Evolutionary conservation across 2,113 vertebrate genomes (phyloP), one percentile per base, ranked within the genome.

Genomic region (Gadus macrocephalus): DNA sequence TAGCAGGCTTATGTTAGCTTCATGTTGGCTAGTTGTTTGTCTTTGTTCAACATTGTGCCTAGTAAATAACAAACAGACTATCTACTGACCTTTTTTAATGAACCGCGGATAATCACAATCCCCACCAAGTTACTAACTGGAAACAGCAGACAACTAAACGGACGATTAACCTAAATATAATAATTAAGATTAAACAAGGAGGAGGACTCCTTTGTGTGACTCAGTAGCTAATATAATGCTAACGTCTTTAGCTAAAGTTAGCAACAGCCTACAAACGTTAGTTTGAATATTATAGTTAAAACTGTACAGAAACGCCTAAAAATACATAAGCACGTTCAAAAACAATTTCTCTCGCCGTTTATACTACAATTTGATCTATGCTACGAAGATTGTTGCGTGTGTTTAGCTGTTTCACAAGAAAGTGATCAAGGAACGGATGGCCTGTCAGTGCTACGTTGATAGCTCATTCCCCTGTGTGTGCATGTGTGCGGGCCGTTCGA

Each of bases 401-500:
- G 4, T 35, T 35, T 5, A 35, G 31, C 31, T 35, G 31, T 35
- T 35, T 35, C 6, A 35, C 31, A 35, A 35, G 4, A 35, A 35
- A 35, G 4, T 35, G 4, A 35, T 35, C 31, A 35, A 35, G 4
- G 31, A 35, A 22, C 17, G 66, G 15, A 17, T 71, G 58, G 63
- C 27, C 25, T 20, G 31, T 62, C 14, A 15, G 64, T 20, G 61
- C 42, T 49, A 4, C 6, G 31, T 35, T 35, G 31, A 35, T 35
- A 53, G 31, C 73, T 69, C 75, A 72, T 65, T 62, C 35, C 16
- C 67, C 58, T 72, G 77, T 25, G 25, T 25, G 25, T 25, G 84
- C 83, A 76, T 85, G 84, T 78, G 79, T 83, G 82, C 74, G 87
- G 85, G 82, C 86, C 78, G 55, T 69, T 27, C n/a, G 62, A 76